Evolutionary conservation across 2,797 vertebrate species (phyloP), one percentile per base, ranked within the genome.

Genomic region (Jordanella pulchra): DNA sequence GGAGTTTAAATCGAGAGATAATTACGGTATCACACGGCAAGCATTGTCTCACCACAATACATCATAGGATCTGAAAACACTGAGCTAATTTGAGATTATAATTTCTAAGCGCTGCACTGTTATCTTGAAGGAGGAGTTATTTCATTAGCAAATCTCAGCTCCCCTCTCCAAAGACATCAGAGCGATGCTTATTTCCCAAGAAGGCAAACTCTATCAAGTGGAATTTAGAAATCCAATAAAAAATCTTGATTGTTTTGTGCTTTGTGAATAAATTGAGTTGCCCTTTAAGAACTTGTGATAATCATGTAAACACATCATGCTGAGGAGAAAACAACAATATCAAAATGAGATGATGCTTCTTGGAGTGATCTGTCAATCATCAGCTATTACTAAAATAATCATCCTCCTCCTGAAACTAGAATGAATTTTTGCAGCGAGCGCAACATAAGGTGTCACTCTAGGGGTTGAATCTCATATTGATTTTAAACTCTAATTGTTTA

Each of bases 141-240:
- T 87, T 82, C 61, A 86, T 87, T 83, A 74, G 77, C 25, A 77
- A 67, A 82, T 85, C 74, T 75, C 66, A 35, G 54, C 74, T 72
- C 63, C 23, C 65, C 67, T 78, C 70, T 71, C 47, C 25, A 1
- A 5, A 75, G 56, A 80, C 50, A 50, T 83, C 69, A 55, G 68
- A 48, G 44, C 47, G 67, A 70, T 74, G 71, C 65, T 80, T 32
- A 81, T 89, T 80, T 87, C 73, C 79, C 77, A 67, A 75, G 76
- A 80, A 80, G 68, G 66, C 77, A 80, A 76, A 79, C 65, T 66
- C 45, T 72, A 82, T 82, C 65, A 67, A 77, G 78, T 69, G 72
- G 71, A 81, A 86, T 86, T 84, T 80, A 61, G 76, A 82, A 81
- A 87, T 86, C 73, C 84, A 89, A 84, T 82, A 77, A 78, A 82